Base-by-base conservation (phyloP, 1,140 invertebrate species). In the Drosophila varians region DNA sequence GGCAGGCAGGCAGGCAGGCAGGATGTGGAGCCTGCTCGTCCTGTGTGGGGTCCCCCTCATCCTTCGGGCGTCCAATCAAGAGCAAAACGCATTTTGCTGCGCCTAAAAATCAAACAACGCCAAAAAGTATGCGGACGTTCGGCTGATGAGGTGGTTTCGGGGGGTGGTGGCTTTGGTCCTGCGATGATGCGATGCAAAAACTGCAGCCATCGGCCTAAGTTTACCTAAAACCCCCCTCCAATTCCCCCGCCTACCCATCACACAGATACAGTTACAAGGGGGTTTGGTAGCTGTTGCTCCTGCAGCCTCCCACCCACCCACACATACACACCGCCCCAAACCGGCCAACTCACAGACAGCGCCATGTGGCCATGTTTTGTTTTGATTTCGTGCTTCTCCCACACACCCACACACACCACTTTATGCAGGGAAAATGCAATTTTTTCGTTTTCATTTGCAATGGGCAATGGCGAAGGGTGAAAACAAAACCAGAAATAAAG, bases 21-120 rank as follows among this genome's bases (percentile, higher is more conserved):
- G 19, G 18, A 48, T 21, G n/a, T 8, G 26, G 9, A 4, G 5
- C 8, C 16, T 25, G 12, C 4, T 3, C 25, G n/a, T n/a, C n/a
- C n/a, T n/a, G n/a, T n/a, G n/a, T n/a, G n/a, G n/a, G n/a, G n/a
- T 46, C 12, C 12, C 57, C 3, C 70, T 18, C 12, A 36, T 46
- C 47, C 57, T 38, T 26, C 42, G 12, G 8, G 18, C 34, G 18
- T 64, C 68, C 75, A 79, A 78, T 84, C 76, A 71, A 74, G 74
- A 69, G 47, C 45, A 73, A 75, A 80, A 82, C 82, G 83, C 83
- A 87, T 77, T 83, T 80, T 77, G 82, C 82, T 82, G 82, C 77
- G 77, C 82, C 82, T 86, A 87, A 86, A 80, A 77, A 77, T 86
- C 77, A 82, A 86, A 88, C 82, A 82, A 49, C 64, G 77, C 82